These are phyloP conservation scores for Amphipyra tragopoginis DNA, from an alignment of 2,888 invertebrate species.

Conservation along the genomic window DNA sequence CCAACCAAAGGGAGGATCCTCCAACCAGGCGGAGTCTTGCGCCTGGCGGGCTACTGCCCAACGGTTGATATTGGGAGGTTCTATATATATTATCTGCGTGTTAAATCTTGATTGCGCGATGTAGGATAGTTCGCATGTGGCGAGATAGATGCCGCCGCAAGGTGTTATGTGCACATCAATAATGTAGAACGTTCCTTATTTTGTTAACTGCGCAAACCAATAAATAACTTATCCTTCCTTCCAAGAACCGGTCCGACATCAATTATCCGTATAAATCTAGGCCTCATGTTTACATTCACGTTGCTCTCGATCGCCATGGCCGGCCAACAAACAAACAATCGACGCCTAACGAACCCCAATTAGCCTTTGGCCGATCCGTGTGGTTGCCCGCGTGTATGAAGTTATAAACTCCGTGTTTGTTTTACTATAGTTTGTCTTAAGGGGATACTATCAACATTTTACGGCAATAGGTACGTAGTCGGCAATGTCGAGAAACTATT, in stretches of 20 bases:
- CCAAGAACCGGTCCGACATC: constrained; percentile 24
- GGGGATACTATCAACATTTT: not conserved
- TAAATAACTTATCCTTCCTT: constrained; percentile 3
- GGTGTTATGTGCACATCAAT: too few relatives aligned
- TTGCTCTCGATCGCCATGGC: constrained; percentile 16
- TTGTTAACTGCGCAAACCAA: not conserved
- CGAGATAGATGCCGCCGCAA: too few relatives aligned
- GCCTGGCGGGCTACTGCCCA: too few relatives aligned
- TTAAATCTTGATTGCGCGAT: too few relatives aligned
- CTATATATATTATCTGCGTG: too few relatives aligned
- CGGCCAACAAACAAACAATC: constrained; percentile 72
- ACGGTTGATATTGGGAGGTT: too few relatives aligned
- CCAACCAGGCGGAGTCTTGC: too few relatives aligned
- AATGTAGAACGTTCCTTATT: not conserved
- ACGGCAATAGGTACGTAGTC: too few relatives aligned
- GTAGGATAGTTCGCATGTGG: too few relatives aligned
- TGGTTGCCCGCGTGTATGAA: constrained; percentile 42
- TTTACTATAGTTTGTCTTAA: constrained; percentile 25
- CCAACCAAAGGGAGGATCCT: too few relatives aligned
- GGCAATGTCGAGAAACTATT: too few relatives aligned
- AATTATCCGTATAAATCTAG: constrained; percentile 34
- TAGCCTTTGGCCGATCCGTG: constrained; percentile 64
- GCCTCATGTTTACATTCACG: constrained; percentile 36
- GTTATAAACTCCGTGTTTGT: constrained; percentile 53
- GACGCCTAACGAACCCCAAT: constrained; percentile 81